Base-by-base conservation (phyloP, 2,888 invertebrate genomes). In the Pammene fasciana region DNA sequence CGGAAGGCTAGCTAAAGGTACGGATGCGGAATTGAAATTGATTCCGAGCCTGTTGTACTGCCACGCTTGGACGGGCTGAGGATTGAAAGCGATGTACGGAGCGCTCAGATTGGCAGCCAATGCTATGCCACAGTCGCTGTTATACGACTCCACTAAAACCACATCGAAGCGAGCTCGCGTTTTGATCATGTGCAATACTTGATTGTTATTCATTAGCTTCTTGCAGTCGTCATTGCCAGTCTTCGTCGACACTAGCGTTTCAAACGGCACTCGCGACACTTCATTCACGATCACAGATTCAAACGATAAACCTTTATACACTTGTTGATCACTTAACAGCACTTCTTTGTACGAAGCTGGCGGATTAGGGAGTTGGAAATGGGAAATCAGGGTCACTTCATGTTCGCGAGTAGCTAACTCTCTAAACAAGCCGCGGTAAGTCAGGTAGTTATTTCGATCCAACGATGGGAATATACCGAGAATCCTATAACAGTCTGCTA, bases 81-180 rank as follows among this genome's bases (percentile, higher is more conserved):
- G 93, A 64, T 93, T 94, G 60, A 95, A 81, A 0, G 93, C 90
- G 36, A 96, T 93, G 71, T 94, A 93, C 0, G 96, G 96, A 0
- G 94, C 94, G 75, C 94, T 92, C 50, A 96, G 93, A 82, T 94
- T 94, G 76, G 95, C 93, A 7, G 94, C 94, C 72, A 97, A 88
- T 36, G 94, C 95, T 76, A 96, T 84, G 77, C 94, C 94, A 78
- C 97, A 96, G 80, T 97, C 96, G 45, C 94, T 94, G 78, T 96
- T 96, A 84, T 96, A 96, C 65, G 94, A 94, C 82, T 97, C 96
- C 73, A 94, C 93, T 34, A 97, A 78, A 46, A 97, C 93, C 9
- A 96, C 86, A 82, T 97, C 96, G 82, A 94, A 96, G 65, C 90
- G 92, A 72, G 93, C 90, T 73, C 82, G 87, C 79, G 81, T 94